Percentiles rank a stretch among this genome's conserved stretches.
Conservation (phyloP, 2,113 vertebrate species). For the Oxygymnocypris stewartii region DNA sequence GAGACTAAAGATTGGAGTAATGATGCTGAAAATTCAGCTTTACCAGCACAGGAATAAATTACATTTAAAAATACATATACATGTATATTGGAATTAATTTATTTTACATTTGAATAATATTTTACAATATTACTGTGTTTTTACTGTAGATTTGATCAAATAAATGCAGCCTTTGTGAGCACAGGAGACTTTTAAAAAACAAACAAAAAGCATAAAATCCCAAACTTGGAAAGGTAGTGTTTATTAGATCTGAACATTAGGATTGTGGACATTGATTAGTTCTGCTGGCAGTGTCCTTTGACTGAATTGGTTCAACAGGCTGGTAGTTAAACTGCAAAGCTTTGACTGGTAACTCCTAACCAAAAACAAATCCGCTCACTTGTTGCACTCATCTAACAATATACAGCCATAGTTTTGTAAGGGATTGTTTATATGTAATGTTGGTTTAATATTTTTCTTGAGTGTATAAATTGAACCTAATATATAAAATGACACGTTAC, state of each 20-base stretch:
- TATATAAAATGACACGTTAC: constrained; percentile 69
- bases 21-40: not conserved
- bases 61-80: not conserved
- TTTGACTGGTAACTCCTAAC: constrained; percentile 56
- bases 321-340: constrained; percentile 9
- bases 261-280: not conserved
- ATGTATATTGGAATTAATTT: not conserved
- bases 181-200: not conserved
- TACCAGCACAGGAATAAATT: not conserved
- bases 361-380: constrained; percentile 66
- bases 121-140: not conserved
- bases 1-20: not conserved
- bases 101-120: not conserved
- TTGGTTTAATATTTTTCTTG: constrained; percentile 61
- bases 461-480: constrained; percentile 75
- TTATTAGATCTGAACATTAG: constrained; percentile 4
- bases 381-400: constrained; percentile 60
- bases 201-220: not conserved
- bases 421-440: constrained; percentile 60
- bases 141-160: not conserved
- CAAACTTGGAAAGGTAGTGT: not conserved
- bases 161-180: not conserved
- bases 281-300: not conserved
- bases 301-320: not conserved
- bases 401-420: constrained; percentile 57